Base-by-base conservation (phyloP, 2,888 invertebrate genomes). In the Pollenia griseotomentosa region DNA sequence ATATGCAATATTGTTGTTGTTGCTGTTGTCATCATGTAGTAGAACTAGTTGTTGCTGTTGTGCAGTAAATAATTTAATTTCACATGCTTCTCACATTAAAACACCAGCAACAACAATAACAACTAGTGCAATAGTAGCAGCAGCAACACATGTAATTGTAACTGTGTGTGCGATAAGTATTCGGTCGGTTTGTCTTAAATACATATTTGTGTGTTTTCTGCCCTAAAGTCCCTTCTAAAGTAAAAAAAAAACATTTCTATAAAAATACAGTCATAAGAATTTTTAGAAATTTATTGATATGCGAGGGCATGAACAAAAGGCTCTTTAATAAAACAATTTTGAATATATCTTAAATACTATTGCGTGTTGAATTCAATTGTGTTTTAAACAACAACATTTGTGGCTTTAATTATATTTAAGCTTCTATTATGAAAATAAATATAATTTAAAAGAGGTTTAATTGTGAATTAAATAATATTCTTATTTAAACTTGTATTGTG, bases 81-180 rank as follows among this genome's bases (percentile, higher is more conserved):
- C 85, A 78, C 65, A 85, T 82, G 77, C 59, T 78, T 77, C 73
- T 65, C 55, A 82, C 59, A 75, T 84, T 65, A 57, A 70, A 40
- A 23, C 23, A 23, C 23, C 63, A 74, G 63, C 19, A 77, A 42
- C 44, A 59, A 40, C 71, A 57, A 42, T 53, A 82, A 48, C 82
- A 75, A 11, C 70, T 75, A 33, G 33, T 33, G 33, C 33, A 33
- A 33, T 33, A 33, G 33, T 33, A 33, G 19, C 73, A 55, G 19
- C 51, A 77, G 16, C 48, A 55, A 73, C 71, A 73, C 65, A 75
- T 55, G 53, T 73, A 57, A 61, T 63, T 63, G 59, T 12, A 23
- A n/a, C 2, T 23, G 46, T 55, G 23, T 51, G 40, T 51, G 61
- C 19, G 44, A 65, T 55, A 80, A 68, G 70, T 51, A 57, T 81